Evolutionary conservation across 2,888 invertebrate genomes (phyloP).

Genomic region (Bruchidius siliquastri): DNA sequence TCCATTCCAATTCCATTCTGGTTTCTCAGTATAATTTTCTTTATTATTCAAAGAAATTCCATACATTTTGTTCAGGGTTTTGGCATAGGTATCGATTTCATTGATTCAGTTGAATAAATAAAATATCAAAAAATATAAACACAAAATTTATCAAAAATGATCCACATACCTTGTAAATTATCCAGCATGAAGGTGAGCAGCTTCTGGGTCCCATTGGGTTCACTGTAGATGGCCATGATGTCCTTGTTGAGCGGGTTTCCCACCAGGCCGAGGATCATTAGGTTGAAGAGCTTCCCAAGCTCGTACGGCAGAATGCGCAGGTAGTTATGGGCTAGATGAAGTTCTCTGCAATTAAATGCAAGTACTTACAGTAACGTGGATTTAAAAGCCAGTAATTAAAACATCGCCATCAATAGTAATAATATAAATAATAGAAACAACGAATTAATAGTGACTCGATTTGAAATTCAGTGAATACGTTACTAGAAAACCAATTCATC

Average conservation of each 20-base stretch:
- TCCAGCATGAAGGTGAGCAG: constrained; percentile 92
- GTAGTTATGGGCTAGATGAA: constrained; percentile 90
- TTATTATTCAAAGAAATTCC: no score
- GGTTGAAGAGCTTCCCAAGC: constrained; percentile 94
- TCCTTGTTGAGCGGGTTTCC: constrained; percentile 95
- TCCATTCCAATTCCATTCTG: no score
- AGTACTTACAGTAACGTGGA: background rate
- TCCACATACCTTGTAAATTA: constrained; percentile 81
- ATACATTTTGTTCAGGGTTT: no score
- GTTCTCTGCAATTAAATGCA: constrained; percentile 64
- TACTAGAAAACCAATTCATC: no score
- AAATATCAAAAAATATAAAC: no score
- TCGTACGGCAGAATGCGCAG: constrained; percentile 93
- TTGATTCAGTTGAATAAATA: no score
- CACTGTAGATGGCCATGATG: constrained; percentile 85
- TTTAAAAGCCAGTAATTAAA: background rate
- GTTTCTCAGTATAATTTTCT: no score
- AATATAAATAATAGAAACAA: no score
- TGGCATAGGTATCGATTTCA: no score
- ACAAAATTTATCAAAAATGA: background rate
- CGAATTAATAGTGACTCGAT: no score
- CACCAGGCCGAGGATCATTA: constrained; percentile 85
- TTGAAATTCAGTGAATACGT: no score
- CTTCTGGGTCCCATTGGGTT: constrained; percentile 90
- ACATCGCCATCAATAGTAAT: no score